Evolutionary conservation across 1,140 invertebrate species (phyloP).

Genomic region (Philopotamus ludificatus): DNA sequence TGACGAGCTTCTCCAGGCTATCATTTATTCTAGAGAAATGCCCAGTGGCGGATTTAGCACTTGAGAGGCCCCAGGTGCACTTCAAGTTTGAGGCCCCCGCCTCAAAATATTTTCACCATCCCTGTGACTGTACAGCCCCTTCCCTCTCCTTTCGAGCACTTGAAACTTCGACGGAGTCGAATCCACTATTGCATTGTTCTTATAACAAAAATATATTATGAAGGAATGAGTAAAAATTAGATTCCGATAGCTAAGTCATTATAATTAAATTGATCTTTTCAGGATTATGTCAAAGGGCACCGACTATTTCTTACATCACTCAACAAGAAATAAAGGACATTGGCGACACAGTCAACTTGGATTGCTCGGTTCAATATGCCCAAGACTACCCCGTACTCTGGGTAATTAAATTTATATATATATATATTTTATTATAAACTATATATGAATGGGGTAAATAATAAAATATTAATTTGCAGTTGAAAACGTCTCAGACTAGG

Average conservation of each 20-base stretch:
- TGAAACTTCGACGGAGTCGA: too few relatives aligned
- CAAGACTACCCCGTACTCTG: conserved; percentile 83
- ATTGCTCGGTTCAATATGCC: conserved; percentile 87
- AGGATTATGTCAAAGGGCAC: conserved; percentile 70
- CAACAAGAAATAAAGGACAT: conserved; percentile 91
- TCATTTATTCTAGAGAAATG: too few relatives aligned
- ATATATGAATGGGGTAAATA: neutral
- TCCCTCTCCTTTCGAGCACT: too few relatives aligned
- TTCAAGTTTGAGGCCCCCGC: too few relatives aligned
- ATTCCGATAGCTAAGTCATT: too few relatives aligned
- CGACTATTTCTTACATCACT: conserved; percentile 88
- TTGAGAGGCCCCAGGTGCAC: too few relatives aligned
- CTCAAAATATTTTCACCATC: too few relatives aligned
- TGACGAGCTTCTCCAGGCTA: too few relatives aligned
- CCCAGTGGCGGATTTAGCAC: too few relatives aligned
- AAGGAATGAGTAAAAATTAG: neutral
- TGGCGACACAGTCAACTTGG: conserved; percentile 81
- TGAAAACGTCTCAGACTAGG: conserved; percentile 57
- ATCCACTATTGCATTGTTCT: too few relatives aligned
- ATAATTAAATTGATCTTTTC: neutral
- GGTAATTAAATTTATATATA: conserved; percentile 51
- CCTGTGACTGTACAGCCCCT: too few relatives aligned
- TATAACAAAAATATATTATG: neutral
- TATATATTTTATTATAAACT: neutral
- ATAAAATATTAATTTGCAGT: conserved; percentile 43